Percentiles rank a stretch among this genome's conserved stretches.
Conservation (phyloP, 2,797 vertebrate species). For the Cirrhinus mrigala region DNA sequence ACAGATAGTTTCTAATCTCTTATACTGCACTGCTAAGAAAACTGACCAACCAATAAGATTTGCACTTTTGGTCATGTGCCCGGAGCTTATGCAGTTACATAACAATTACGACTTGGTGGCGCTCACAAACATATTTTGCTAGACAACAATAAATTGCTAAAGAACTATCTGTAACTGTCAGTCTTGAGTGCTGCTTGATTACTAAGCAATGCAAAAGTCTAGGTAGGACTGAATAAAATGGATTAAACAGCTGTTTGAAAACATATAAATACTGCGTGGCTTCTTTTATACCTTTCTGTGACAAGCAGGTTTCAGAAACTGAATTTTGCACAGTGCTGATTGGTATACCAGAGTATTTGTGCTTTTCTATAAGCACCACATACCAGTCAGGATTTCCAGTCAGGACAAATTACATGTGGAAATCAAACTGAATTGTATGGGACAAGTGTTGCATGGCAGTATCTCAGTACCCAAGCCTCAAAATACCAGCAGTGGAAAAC, state of each 20-base stretch:
- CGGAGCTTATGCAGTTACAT: not conserved
- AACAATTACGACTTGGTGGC: not conserved
- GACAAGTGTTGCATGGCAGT: not conserved
- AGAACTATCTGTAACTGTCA: not conserved
- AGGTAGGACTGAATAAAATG: not conserved
- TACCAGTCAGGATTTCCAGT: no score
- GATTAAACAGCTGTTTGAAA: not conserved
- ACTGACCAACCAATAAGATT: not conserved
- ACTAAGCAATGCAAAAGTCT: not conserved
- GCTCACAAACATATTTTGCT: not conserved
- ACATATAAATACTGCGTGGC: not conserved
- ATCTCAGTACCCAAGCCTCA: not conserved
- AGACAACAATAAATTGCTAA: not conserved
- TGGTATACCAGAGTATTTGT: no score
- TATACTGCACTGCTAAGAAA: not conserved
- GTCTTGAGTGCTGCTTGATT: not conserved
- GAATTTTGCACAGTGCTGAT: no score
- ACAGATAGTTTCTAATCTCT: not conserved
- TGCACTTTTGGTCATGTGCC: not conserved
- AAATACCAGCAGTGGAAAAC: not conserved
- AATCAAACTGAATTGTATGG: not conserved
- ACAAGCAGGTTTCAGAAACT: not conserved
- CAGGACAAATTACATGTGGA: not conserved
- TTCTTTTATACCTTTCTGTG: not conserved
- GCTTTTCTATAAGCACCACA: no score